Base-by-base conservation (phyloP, 2,888 invertebrate species). In the Tethea ocularis region DNA sequence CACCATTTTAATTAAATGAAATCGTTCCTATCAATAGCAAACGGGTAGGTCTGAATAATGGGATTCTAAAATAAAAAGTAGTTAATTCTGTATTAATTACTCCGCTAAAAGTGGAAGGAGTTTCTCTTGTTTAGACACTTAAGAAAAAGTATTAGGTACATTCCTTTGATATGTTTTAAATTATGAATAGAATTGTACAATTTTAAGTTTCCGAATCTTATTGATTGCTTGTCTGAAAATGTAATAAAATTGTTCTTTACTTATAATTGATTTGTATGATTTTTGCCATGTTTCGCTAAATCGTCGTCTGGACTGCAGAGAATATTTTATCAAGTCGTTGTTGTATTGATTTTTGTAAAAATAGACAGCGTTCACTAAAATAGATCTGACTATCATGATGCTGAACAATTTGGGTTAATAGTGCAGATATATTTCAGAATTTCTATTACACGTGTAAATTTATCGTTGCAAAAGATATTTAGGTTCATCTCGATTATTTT, bases 191-290 rank as follows among this genome's bases (percentile, higher is more conserved):
- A 15, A 29, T 10, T 53, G 20, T 61, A 58, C 26, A 41, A 53
- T 57, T 56, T 46, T 17, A 52, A 24, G 23, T 38, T 58, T 56
- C 29, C 36, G n/a, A 29, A n/a, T 67, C 60, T 70, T 71, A 65
- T 70, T 67, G 66, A 64, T 62, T 77, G 77, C 67, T 76, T 72
- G 71, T 69, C 60, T 70, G 62, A 71, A 64, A 69, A 67, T 66
- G 62, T 76, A 82, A 82, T 83, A 83, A 83, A 83, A 15, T 60
- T 72, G 75, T 74, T 78, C 76, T 78, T 77, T 70, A 75, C 64
- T 74, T 66, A 60, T 29, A 52, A 61, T 63, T 60, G 64, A 65
- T 65, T 71, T 71, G 64, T 74, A 68, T 74, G 66, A 69, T 75
- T 73, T 72, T 29, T 13, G 33, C 2, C 6, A 26, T 24, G 29